Percentiles rank a stretch among this genome's conserved stretches.
Conservation (phyloP, 2,113 vertebrate species). For the Chloropsis cyanopogon region DNA sequence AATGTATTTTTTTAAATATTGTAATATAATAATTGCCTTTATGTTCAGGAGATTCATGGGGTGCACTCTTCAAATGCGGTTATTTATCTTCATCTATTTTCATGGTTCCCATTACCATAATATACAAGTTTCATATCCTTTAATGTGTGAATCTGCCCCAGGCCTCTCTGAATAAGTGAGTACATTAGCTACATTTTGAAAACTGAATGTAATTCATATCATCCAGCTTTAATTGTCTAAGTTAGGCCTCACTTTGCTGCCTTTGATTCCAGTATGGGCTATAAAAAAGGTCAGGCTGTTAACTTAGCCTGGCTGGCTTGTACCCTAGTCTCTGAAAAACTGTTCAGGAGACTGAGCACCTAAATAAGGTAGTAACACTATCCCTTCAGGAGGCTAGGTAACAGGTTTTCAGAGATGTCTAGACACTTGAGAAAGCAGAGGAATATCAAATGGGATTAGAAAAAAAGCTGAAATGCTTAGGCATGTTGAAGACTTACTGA, state of each 20-base stretch:
- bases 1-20: neutral
- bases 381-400: neutral
- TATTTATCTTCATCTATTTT: conserved; percentile 43
- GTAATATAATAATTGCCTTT: neutral
- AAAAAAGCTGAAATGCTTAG: neutral
- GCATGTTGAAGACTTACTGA: neutral
- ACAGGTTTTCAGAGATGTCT: conserved; percentile 39
- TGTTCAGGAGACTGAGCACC: neutral
- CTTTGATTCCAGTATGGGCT: neutral
- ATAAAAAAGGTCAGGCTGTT: neutral
- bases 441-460: conserved; percentile 31
- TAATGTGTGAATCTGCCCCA: conserved; percentile 27
- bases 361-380: neutral
- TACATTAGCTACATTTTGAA: conserved; percentile 22
- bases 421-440: conserved; percentile 28
- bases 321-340: neutral
- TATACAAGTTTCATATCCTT: neutral
- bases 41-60: neutral
- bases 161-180: conserved; percentile 4
- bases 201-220: neutral
- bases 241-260: neutral
- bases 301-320: neutral
- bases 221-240: conserved; percentile 1
- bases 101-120: conserved; percentile 28
- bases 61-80: neutral